Evolutionary conservation across 2,888 invertebrate species (phyloP).

Genomic region (Temnothorax unifasciatus): DNA sequence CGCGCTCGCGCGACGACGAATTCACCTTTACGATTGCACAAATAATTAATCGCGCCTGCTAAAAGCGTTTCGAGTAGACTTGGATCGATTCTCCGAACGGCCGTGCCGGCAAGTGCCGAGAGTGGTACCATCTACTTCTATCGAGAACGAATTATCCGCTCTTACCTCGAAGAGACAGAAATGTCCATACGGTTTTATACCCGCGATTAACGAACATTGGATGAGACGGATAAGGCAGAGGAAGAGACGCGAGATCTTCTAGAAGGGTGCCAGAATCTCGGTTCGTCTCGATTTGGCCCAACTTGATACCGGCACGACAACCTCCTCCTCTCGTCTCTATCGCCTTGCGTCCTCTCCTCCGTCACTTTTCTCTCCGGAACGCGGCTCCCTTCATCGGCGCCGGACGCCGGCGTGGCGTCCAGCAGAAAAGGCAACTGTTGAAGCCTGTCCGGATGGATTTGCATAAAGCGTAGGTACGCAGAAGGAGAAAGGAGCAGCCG

Average conservation of each 20-base stretch:
- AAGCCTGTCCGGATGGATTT: constrained; percentile 7
- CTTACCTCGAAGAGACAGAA: not conserved
- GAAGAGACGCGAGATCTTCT: not conserved
- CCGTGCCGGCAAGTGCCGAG: not conserved
- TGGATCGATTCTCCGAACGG: not conserved
- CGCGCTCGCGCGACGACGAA: not conserved
- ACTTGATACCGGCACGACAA: not conserved
- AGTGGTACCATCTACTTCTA: not conserved
- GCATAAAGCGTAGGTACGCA: constrained; percentile 20
- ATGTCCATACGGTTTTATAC: not conserved
- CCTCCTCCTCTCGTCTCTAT: not conserved
- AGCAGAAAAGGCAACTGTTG: constrained; percentile 9
- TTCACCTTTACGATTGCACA: not conserved
- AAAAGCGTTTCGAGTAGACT: not conserved
- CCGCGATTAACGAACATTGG: not conserved
- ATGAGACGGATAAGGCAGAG: not conserved
- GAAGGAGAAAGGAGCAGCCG: constrained; percentile 12
- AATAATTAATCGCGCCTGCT: not conserved
- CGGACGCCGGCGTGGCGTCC: not conserved
- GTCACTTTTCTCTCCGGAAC: not conserved
- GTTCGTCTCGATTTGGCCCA: not conserved
- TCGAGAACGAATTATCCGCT: not conserved
- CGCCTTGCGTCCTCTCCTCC: not conserved
- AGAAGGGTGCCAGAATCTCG: not conserved
- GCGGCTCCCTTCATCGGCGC: not conserved